phyloP scores from a whole-genome alignment of 2,797 vertebrate species.

The Poecilia wingei region DNA sequence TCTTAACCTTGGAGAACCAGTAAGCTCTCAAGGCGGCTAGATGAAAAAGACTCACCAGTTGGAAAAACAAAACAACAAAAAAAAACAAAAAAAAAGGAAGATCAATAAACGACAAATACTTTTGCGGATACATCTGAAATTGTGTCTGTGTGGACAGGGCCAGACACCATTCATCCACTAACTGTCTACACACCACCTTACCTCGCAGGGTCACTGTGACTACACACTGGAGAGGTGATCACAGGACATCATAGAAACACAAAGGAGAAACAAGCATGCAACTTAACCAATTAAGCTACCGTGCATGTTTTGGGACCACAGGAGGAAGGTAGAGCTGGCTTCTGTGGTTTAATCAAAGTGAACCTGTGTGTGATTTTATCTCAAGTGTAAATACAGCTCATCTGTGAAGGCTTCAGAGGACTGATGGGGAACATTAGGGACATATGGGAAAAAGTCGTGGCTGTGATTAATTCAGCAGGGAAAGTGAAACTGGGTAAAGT shows the following conservation, averaged over 20 bases:
- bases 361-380: neutral
- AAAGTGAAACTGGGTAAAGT: neutral
- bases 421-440: neutral
- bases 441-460: neutral
- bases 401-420: neutral
- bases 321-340: neutral
- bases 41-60: slow-evolving; percentile 29
- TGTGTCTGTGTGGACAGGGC: too few relatives aligned
- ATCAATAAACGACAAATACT: too few relatives aligned
- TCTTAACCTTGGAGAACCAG: slow-evolving; percentile 47
- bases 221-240: too few relatives aligned
- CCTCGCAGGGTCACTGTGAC: too few relatives aligned
- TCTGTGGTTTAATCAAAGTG: neutral
- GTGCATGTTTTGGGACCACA: neutral
- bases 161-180: too few relatives aligned
- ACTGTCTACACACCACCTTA: too few relatives aligned
- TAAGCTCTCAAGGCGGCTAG: slow-evolving; percentile 8
- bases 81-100: neutral
- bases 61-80: neutral
- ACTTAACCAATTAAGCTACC: neutral
- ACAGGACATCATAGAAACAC: too few relatives aligned
- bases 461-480: neutral
- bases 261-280: too few relatives aligned
- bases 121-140: too few relatives aligned
- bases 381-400: neutral